Evolutionary conservation across 2,888 invertebrate species (phyloP).

Genomic region (Pristionchus maxplancki): DNA sequence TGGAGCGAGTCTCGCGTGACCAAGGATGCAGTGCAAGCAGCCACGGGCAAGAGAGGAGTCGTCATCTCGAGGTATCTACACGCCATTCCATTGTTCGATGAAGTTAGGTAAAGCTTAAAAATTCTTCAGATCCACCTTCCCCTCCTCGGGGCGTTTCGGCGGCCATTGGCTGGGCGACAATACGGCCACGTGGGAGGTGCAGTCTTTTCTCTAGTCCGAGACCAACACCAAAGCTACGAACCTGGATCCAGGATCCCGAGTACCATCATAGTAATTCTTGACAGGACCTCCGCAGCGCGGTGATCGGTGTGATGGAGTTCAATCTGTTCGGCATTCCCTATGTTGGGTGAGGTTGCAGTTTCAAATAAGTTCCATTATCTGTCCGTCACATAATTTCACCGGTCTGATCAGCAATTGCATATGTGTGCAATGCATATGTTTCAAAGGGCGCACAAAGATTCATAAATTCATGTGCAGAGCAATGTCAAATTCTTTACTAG

Average conservation of each 20-base stretch:
- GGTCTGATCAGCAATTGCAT: no score
- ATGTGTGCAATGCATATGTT: not conserved
- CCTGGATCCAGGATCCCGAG: no score
- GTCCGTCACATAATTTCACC: no score
- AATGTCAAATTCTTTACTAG: no score
- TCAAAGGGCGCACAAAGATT: not conserved
- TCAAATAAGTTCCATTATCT: no score
- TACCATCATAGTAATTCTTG: no score
- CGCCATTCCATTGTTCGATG: no score
- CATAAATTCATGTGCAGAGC: no score
- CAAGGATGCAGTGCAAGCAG: conserved; percentile 79
- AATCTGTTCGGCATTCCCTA: conserved; percentile 77
- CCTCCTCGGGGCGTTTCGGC: conserved; percentile 77
- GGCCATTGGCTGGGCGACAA: conserved; percentile 91
- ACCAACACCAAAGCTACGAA: no score
- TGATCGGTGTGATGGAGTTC: conserved; percentile 74
- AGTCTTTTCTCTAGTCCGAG: no score
- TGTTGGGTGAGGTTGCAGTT: conserved; percentile 57
- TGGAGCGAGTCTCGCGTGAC: conserved; percentile 85
- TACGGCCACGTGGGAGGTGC: conserved; percentile 84
- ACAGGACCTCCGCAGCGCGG: conserved; percentile 82
- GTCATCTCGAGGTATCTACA: conserved; percentile 74
- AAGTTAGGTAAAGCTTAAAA: no score
- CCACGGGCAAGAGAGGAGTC: conserved; percentile 78
- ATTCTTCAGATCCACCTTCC: conserved; percentile 78